A percentile compares a stretch with the other conserved stretches of the same genome.
Conservation (phyloP, 2,113 vertebrate species). For the Atrichornis clamosus region DNA sequence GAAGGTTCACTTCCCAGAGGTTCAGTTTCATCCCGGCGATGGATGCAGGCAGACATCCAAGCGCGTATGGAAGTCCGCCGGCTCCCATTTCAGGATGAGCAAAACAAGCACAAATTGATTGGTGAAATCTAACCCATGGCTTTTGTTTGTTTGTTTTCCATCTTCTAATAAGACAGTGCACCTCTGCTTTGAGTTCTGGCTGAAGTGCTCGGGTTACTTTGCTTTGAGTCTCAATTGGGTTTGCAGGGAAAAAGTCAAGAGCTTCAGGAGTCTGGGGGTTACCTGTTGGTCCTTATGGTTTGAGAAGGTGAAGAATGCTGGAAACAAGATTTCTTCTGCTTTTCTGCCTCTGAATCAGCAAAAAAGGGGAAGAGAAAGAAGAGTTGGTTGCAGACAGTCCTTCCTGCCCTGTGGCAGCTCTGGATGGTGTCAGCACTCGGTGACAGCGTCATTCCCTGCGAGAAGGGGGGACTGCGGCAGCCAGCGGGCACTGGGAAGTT, state of each 20-base stretch:
- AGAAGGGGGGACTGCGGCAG: background rate
- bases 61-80: background rate
- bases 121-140: background rate
- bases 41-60: constrained; percentile 30
- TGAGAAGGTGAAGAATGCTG: background rate
- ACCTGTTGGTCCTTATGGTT: background rate
- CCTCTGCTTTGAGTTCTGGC: background rate
- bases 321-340: background rate
- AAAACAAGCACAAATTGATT: background rate
- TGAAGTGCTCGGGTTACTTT: background rate
- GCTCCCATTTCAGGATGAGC: background rate
- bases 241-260: background rate
- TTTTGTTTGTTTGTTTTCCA: constrained; percentile 3
- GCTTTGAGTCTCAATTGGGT: background rate
- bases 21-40: background rate
- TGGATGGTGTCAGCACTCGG: background rate
- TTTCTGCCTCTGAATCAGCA: background rate
- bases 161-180: background rate
- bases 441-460: fast-evolving
- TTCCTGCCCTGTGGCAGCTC: background rate
- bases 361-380: background rate
- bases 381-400: background rate
- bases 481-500: background rate
- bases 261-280: background rate
- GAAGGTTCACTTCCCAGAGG: background rate